Percentiles rank a stretch among this genome's conserved stretches.
Conservation (phyloP, 2,888 invertebrate species). For the Eulithis testata region DNA sequence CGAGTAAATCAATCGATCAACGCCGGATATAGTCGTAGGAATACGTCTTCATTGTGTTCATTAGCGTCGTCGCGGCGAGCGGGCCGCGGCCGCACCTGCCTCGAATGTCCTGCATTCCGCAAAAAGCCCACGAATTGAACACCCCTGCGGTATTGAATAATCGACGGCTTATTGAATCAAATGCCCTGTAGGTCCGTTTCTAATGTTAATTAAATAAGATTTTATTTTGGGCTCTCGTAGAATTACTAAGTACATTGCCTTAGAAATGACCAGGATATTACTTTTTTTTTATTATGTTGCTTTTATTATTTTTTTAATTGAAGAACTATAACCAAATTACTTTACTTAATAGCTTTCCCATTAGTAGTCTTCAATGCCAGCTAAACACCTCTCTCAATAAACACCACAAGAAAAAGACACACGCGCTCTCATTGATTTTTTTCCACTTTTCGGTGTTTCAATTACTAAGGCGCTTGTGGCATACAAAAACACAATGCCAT, state of each 20-base stretch:
- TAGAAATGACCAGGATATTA: too few species aligned
- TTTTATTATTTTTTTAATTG: too few species aligned
- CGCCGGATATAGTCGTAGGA: slow-evolving; percentile 81
- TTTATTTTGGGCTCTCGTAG: neutral
- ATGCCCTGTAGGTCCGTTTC: slow-evolving; percentile 32
- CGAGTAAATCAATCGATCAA: slow-evolving; percentile 85
- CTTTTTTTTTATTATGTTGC: too few species aligned
- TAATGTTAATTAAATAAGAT: neutral
- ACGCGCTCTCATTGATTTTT: slow-evolving; percentile 56
- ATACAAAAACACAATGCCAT: slow-evolving; percentile 69
- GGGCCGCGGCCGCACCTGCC: slow-evolving; percentile 72
- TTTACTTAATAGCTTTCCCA: too few species aligned
- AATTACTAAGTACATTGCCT: neutral
- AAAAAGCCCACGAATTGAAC: slow-evolving; percentile 64
- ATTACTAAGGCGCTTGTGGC: slow-evolving; percentile 58
- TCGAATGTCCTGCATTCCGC: slow-evolving; percentile 69
- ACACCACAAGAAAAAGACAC: slow-evolving; percentile 50
- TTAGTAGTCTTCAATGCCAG: neutral
- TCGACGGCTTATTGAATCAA: slow-evolving; percentile 36
- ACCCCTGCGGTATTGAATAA: slow-evolving; percentile 50
- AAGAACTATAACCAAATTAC: too few species aligned
- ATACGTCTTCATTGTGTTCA: slow-evolving; percentile 85
- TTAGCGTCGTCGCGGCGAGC: slow-evolving; percentile 70
- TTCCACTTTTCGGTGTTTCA: slow-evolving; percentile 49
- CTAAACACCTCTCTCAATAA: neutral